Conservation (phyloP, 23 tunicate species). For the Botrylloides violaceus region DNA sequence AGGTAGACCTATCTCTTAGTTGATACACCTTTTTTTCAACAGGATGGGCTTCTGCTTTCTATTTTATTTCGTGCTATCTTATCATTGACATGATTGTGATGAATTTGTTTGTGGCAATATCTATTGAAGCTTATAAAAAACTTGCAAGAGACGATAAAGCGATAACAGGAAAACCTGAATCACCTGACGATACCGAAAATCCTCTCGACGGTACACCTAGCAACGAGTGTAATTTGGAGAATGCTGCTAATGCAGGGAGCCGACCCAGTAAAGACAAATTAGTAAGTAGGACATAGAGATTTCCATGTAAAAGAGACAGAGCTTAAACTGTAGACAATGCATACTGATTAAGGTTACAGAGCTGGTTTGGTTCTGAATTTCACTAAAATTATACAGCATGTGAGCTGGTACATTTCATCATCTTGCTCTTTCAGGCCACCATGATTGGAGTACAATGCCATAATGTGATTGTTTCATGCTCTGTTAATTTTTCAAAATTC, state of each 20-base stretch:
- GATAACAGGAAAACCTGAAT: neutral
- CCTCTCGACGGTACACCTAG: neutral
- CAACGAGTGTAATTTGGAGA: neutral
- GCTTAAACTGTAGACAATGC: too few species aligned
- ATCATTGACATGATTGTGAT: conserved; percentile 94
- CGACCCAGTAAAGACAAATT: neutral
- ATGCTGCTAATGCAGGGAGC: neutral
- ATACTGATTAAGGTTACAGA: too few species aligned
- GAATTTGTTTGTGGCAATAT: conserved; percentile 93
- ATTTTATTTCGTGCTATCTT: conserved; percentile 72
- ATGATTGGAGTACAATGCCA: too few species aligned
- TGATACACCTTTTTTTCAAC: neutral
- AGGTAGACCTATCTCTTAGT: neutral
- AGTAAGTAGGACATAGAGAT: too few species aligned
- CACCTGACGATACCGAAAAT: conserved; percentile 15
- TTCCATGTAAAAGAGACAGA: too few species aligned
- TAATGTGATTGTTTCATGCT: too few species aligned
- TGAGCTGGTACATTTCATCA: too few species aligned
- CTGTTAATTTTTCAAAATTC: neutral
- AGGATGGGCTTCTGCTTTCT: conserved; percentile 74
- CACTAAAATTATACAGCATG: too few species aligned
- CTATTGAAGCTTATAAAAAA: conserved; percentile 94
- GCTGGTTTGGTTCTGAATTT: too few species aligned
- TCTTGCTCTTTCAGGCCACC: too few species aligned
- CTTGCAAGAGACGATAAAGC: conserved; percentile 34